Evolutionary conservation across 2,113 vertebrate species (phyloP), one percentile per base, ranked within the genome.

Genomic region (Saccopteryx bilineata): DNA sequence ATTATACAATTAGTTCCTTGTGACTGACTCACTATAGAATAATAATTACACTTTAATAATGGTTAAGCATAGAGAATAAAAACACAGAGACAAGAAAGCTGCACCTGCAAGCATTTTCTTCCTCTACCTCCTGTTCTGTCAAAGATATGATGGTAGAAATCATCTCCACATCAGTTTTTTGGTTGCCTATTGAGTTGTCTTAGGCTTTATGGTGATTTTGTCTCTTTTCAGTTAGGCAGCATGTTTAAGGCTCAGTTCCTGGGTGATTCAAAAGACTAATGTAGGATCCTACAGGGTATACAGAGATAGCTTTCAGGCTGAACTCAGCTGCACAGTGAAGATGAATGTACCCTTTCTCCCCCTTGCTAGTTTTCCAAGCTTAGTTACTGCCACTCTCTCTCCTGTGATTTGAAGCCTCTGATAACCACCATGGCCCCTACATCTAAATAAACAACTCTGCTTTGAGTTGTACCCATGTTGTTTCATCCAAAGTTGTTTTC

Each of bases 31-130:
- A 10, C 12, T 58, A 21, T 23, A 58, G 33, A 83, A 89, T 80
- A 72, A 90, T 79, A 72, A 90, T 79, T 91, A 87, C 18, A 83
- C 61, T 75, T 94, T 60, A 85, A 81, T 66, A 65, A 83, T 84
- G 21, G 7, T 24, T 52, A 92, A 54, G 12, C 31, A 78, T 4
- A 88, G 21, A 39, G 33, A 88, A 60, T 46, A 75, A 79, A 79
- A 65, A 54, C 66, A 72, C 12, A 65, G 63, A 31, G 26, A 17
- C 65, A 81, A 76, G 54, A 60, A 87, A 97, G 89, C 50, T 28
- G 17, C 2, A 63, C 61, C 46, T 63, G 6, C 0, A 54, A 31
- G 1, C 11, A 2, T 24, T 90, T 75, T 91, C 63, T 75, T n/a
- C 1, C 4, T 89, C n/a, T 1, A 7, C 5, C 24, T 61, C 72